Conservation (phyloP, 2,113 vertebrate species). For the Ia io region DNA sequence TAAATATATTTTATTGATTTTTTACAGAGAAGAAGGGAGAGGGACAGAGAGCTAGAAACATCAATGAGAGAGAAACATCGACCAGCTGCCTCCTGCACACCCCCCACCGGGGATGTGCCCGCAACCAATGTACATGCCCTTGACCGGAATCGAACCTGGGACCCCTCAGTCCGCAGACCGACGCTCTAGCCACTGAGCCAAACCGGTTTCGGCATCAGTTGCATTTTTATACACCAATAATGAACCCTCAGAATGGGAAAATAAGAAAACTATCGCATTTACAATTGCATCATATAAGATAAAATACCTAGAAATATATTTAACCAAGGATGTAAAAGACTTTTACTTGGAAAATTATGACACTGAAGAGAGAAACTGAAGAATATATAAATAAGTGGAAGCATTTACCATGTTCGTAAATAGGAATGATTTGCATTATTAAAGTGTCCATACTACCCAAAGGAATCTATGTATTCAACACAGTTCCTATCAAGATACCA, state of each 20-base stretch:
- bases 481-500: not conserved
- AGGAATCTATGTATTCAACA: not conserved
- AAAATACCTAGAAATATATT: not conserved
- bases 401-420: not conserved
- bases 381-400: not conserved
- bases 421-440: not conserved
- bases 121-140: too few relatives aligned
- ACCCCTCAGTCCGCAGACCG: too few relatives aligned
- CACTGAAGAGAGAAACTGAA: not conserved
- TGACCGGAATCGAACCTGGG: too few relatives aligned
- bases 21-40: too few relatives aligned
- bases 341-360: not conserved
- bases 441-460: not conserved
- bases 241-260: not conserved
- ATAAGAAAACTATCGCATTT: not conserved
- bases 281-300: not conserved
- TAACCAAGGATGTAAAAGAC: not conserved
- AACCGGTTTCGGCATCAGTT: too few relatives aligned
- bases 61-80: too few relatives aligned
- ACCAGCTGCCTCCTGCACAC: too few relatives aligned
- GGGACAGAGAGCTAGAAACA: too few relatives aligned
- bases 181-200: too few relatives aligned
- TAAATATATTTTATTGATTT: too few relatives aligned
- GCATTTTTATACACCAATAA: not conserved
- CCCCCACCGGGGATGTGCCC: too few relatives aligned